A percentile compares a stretch with the other conserved stretches of the same genome.
Evolutionary conservation across 2,888 invertebrate species (phyloP).

Genomic region (Chymomyza fuscimana): DNA sequence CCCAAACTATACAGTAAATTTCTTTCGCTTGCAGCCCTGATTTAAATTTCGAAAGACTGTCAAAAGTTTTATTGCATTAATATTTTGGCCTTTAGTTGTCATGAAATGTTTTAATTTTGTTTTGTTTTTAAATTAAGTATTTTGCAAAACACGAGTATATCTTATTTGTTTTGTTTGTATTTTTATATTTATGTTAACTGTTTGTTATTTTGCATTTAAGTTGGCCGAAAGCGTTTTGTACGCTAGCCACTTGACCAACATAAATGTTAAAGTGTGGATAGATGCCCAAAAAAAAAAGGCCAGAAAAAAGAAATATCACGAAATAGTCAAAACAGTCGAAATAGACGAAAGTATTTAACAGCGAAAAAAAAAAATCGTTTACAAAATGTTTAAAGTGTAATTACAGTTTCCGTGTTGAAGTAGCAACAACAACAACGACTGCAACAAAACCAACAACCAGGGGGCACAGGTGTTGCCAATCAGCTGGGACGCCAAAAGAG

Average conservation of each 20-base stretch:
- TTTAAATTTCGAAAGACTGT: slow-evolving; percentile 62
- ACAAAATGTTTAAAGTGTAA: slow-evolving; percentile 66
- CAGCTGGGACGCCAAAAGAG: neutral
- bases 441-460: neutral
- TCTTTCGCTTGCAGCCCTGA: slow-evolving; percentile 43
- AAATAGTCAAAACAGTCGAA: slow-evolving; percentile 27
- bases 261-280: slow-evolving; percentile 24
- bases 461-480: slow-evolving; percentile 34
- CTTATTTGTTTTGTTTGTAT: slow-evolving; percentile 10
- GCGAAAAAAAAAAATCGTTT: slow-evolving; percentile 56
- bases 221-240: slow-evolving; percentile 52
- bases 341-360: slow-evolving; percentile 29
- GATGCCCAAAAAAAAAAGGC: slow-evolving; percentile 8
- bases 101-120: slow-evolving; percentile 25
- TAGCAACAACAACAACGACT: slow-evolving; percentile 7
- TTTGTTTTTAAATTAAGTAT: slow-evolving; percentile 14
- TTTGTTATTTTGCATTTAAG: slow-evolving; percentile 42
- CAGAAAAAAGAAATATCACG: slow-evolving; percentile 12
- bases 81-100: slow-evolving; percentile 23
- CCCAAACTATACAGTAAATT: too few relatives aligned
- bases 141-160: neutral
- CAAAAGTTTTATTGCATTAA: slow-evolving; percentile 36
- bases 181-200: slow-evolving; percentile 65
- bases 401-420: slow-evolving; percentile 67
- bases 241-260: slow-evolving; percentile 67